Conservation (phyloP, 2,888 invertebrate genomes). For the Enchytraeus crypticus region DNA sequence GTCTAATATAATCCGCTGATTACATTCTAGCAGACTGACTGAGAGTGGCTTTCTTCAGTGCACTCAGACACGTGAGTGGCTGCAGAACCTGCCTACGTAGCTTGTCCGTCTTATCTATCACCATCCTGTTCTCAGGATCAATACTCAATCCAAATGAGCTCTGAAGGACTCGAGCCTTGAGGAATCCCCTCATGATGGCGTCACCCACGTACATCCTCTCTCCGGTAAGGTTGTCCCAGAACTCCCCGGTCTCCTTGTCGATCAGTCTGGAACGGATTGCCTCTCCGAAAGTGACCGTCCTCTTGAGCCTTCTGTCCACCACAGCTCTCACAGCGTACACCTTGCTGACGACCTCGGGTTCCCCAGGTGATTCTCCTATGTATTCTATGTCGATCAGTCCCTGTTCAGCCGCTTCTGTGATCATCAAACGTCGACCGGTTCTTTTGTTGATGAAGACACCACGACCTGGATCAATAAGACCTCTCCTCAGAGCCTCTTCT, state of each 20-base stretch:
- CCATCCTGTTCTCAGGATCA: conserved; percentile 42
- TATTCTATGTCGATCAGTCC: conserved; percentile 45
- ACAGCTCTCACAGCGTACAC: conserved; percentile 45
- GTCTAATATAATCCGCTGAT: no score
- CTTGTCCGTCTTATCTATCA: conserved; percentile 36
- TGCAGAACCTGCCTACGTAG: conserved; percentile 36
- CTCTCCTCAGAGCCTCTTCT: conserved; percentile 76
- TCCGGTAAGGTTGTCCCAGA: conserved; percentile 38
- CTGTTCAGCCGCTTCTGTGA: conserved; percentile 71
- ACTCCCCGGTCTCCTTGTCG: conserved; percentile 37
- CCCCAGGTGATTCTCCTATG: not conserved
- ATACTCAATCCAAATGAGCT: conserved; percentile 40
- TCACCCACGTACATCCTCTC: conserved; percentile 39
- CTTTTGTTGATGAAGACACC: conserved; percentile 59
- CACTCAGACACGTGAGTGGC: conserved; percentile 35
- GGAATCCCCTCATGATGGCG: conserved; percentile 45
- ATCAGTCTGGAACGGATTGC: conserved; percentile 33
- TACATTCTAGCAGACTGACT: no score
- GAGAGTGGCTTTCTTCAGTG: conserved; percentile 27
- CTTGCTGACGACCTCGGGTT: conserved; percentile 30
- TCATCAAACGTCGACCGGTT: conserved; percentile 62
- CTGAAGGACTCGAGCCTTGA: conserved; percentile 40
- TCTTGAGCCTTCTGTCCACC: conserved; percentile 35
- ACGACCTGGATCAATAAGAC: conserved; percentile 72
- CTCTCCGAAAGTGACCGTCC: conserved; percentile 25